These are phyloP conservation scores for Holothuria glaberrima DNA, from an alignment of 35 echinoderm and acorn worm genomes.

Conservation along the genomic window DNA sequence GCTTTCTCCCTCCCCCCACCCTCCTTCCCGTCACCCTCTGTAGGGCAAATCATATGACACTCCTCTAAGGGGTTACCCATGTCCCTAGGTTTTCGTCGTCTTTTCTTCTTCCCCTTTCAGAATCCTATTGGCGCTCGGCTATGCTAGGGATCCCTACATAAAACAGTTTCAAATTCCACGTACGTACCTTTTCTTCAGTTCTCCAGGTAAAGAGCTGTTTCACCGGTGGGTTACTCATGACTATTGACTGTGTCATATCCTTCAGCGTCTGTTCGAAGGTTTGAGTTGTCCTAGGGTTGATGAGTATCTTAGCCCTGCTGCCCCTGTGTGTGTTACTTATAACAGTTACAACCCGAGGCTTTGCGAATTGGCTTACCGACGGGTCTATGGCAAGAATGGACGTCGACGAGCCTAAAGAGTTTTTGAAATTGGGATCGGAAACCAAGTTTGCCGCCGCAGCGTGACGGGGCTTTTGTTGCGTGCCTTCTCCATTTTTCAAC, in stretches of 20 bases:
- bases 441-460: background rate
- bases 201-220: constrained; percentile 90
- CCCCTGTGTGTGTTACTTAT: constrained; percentile 88
- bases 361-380: constrained; percentile 60
- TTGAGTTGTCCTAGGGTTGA: constrained; percentile 88
- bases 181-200: constrained; percentile 86
- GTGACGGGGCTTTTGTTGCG: background rate
- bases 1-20: too few relatives aligned
- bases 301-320: constrained; percentile 84
- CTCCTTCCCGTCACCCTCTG: too few relatives aligned
- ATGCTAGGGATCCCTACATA: too few relatives aligned
- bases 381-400: constrained; percentile 65
- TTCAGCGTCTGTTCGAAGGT: constrained; percentile 85
- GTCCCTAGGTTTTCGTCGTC: too few relatives aligned
- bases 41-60: too few relatives aligned
- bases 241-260: constrained; percentile 82
- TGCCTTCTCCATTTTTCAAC: background rate
- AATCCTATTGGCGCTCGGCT: too few relatives aligned
- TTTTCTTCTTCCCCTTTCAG: too few relatives aligned
- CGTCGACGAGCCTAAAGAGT: constrained; percentile 29
- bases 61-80: too few relatives aligned
- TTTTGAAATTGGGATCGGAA: background rate
- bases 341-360: constrained; percentile 77
- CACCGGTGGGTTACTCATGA: constrained; percentile 79
- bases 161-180: too few relatives aligned